Evolutionary conservation across 1,140 invertebrate genomes (phyloP), one percentile per base, ranked within the genome.

Genomic region (Stegodyphus dumicola): DNA sequence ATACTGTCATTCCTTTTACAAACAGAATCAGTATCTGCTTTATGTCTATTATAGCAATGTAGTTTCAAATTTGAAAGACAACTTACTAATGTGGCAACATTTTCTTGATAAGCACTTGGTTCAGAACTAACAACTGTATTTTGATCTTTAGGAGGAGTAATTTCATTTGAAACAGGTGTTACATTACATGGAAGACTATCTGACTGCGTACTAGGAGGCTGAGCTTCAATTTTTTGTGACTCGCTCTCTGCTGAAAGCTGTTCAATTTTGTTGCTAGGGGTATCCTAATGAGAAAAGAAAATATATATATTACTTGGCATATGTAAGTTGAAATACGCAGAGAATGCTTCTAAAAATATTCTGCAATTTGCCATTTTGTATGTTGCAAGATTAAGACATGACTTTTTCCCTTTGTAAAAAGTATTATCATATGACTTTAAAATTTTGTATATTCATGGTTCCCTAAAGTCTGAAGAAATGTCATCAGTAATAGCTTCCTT

Each of bases 181-280:
- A 52, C 51, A 69, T 80, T 64, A 13, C n/a, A 53, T 54, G 77
- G 77, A 80, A 80, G 77, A 80, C 77, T 71, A 7, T 52, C 67
- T 53, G 66, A n/a, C 15, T 71, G 18, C 15, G 4, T 11, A 60
- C 15, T 60, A 15, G 56, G 56, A 60, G 15, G 56, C 9, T 60
- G 56, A 60, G 9, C 15, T 11, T 60, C 56, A 60, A 15, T 11
- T 60, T 11, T 60, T 15, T 60, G 9, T 51, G 15, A 11, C 33
- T 71, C 18, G 9, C 49, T 18, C 0, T 6, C 33, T 10, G 33
- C 18, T 51, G 6, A 11, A 10, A 71, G 18, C 7, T 17, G 69
- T 6, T 33, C 7, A 49, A 7, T 9, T 49, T 71, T 71, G 10
- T 15, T 51, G 33, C 13, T 17, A 2, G 69, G 18, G 5, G 17